Evolutionary conservation across 2,113 vertebrate species (phyloP), one percentile per base, ranked within the genome.

Genomic region (Psammodynastes pulverulentus): DNA sequence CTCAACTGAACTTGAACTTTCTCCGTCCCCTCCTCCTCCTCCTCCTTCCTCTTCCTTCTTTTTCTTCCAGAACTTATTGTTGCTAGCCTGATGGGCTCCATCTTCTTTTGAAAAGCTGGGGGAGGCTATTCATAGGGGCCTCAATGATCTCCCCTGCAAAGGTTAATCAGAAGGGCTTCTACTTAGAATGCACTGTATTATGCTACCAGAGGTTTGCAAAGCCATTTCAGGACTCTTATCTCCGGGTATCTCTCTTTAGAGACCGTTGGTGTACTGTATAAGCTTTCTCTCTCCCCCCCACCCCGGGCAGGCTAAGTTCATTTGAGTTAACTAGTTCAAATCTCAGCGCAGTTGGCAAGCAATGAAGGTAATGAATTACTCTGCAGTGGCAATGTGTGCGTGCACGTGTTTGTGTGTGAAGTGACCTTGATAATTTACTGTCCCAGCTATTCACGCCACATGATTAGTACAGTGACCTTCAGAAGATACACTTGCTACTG

Each of bases 281-380:
- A 89, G 67, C 43, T 56, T 89, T 52, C 91, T 43, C 43, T 9
- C 39, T 19, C 46, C 8, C 2, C 24, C 56, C 26, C 29, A 48
- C n/a, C n/a, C n/a, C n/a, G n/a, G n/a, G n/a, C n/a, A n/a, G n/a
- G 26, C 62, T 26, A 43, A 92, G 87, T 89, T 92, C 52, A 58
- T 89, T 56, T 54, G 56, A 92, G 91, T 72, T 89, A 89, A 49
- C 87, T 91, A n/a, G 67, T 92, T 58, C 87, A 84, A 85, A 85
- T 84, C 52, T 92, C 49, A 19, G 72, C 2, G 72, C 84, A 53
- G 48, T 26, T 89, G 87, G 51, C 87, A 92, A 53, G 26, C 86
- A 24, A 21, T n/a, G 34, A 84, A 85, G 17, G 52, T 23, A 19
- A 26, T 58, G 21, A 39, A 24, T 58, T 46, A 24, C 62, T 53